phyloP scores from a whole-genome alignment of 2,797 vertebrate species.

The Sardinella longiceps region DNA sequence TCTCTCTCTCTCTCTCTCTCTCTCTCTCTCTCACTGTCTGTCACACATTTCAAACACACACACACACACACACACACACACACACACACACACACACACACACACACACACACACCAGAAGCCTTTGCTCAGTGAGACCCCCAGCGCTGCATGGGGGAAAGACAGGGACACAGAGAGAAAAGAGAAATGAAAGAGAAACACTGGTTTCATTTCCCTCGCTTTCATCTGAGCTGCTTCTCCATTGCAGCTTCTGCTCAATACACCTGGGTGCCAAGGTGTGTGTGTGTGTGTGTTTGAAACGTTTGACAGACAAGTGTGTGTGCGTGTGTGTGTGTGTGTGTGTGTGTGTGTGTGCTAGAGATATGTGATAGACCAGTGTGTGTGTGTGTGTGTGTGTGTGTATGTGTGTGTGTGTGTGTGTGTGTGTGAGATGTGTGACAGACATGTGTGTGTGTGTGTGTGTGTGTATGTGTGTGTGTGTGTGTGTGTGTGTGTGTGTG shows the following conservation, averaged over 20 bases:
- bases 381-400: not conserved
- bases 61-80: not conserved
- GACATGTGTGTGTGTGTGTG: no score
- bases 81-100: not conserved
- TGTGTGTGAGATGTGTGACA: not conserved
- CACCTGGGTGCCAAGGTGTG: not conserved
- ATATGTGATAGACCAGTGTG: no score
- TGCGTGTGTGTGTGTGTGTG: not conserved
- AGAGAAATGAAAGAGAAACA: not conserved
- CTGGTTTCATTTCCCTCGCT: not conserved
- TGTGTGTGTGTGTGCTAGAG: not conserved
- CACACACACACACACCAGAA: not conserved
- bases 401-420: not conserved
- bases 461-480: not conserved
- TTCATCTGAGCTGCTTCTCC: not conserved
- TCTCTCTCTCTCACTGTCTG: constrained; percentile 8
- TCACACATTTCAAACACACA: constrained; percentile 17
- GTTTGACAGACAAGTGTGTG: no score
- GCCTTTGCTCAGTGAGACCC: not conserved
- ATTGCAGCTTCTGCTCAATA: not conserved
- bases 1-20: no score
- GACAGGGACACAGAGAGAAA: not conserved
- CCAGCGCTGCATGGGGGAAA: not conserved
- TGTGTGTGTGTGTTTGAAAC: not conserved
- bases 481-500: not conserved